Percentiles rank a stretch among this genome's conserved stretches.
Evolutionary conservation across 2,113 vertebrate species (phyloP).

Genomic region (Hydropotes inermis): DNA sequence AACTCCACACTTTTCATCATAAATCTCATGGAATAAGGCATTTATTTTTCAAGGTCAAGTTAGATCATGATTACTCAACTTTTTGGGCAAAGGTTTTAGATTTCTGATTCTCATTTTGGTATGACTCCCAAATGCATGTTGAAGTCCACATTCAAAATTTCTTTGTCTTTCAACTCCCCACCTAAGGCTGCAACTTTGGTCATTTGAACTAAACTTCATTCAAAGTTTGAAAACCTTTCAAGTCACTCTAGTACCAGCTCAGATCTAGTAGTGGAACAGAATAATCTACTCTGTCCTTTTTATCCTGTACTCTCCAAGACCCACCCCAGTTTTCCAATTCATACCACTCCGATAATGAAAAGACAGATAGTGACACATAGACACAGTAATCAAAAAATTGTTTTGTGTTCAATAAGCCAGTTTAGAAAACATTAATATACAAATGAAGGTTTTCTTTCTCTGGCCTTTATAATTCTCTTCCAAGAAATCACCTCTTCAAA

Average conservation of each 20-base stretch:
- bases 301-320: background rate
- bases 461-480: background rate
- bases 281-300: background rate
- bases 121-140: background rate
- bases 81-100: background rate
- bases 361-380: background rate
- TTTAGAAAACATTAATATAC: background rate
- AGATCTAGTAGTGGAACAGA: background rate
- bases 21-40: accelerated
- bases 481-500: background rate
- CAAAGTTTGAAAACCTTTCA: background rate
- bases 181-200: background rate
- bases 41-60: background rate
- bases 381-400: background rate
- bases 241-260: background rate
- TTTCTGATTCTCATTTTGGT: background rate
- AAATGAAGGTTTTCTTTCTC: background rate
- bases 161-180: background rate
- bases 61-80: background rate
- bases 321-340: background rate
- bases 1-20: background rate
- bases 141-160: background rate
- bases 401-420: background rate
- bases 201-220: background rate
- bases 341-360: background rate